A percentile compares a stretch with the other conserved stretches of the same genome.
phyloP scores from a whole-genome alignment of 92 coral and sea anemone genomes.

The Anthopleura xanthogrammica region DNA sequence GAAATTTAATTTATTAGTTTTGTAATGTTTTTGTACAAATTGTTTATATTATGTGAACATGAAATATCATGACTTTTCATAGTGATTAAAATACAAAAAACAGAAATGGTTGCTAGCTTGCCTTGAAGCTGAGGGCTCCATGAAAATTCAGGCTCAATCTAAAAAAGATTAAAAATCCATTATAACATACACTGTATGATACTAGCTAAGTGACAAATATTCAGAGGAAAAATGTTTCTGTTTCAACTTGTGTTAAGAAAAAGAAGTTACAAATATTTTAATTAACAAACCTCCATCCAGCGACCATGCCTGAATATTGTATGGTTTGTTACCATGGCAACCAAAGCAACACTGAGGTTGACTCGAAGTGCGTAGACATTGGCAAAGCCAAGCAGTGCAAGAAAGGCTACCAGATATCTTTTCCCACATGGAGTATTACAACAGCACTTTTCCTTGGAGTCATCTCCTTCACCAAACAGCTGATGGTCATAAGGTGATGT shows the following conservation, averaged over 20 bases:
- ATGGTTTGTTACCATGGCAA: conserved; percentile 88
- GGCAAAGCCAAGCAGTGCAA: conserved; percentile 90
- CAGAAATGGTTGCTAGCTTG: not conserved
- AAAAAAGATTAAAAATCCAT: conserved; percentile 1
- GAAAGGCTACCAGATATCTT: conserved; percentile 68
- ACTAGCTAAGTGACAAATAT: too few species aligned
- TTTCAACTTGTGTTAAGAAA: not conserved
- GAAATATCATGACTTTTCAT: not conserved
- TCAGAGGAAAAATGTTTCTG: too few species aligned
- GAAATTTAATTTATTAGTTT: too few species aligned
- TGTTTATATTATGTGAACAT: too few species aligned
- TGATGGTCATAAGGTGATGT: conserved; percentile 33
- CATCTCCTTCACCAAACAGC: conserved; percentile 25
- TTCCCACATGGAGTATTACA: conserved; percentile 49
- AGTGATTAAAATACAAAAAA: not conserved
- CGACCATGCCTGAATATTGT: conserved; percentile 48
- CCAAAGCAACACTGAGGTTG: conserved; percentile 93
- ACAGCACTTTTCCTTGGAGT: not conserved
- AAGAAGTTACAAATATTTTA: not conserved
- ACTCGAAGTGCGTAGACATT: conserved; percentile 92
- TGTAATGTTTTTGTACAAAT: too few species aligned
- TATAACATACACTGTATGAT: too few species aligned
- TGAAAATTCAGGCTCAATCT: conserved; percentile 70
- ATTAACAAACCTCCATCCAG: conserved; percentile 35
- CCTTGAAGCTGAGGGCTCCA: conserved; percentile 87